Conservation (phyloP, 2,888 invertebrate genomes). For the Cheilosia vulpina region DNA sequence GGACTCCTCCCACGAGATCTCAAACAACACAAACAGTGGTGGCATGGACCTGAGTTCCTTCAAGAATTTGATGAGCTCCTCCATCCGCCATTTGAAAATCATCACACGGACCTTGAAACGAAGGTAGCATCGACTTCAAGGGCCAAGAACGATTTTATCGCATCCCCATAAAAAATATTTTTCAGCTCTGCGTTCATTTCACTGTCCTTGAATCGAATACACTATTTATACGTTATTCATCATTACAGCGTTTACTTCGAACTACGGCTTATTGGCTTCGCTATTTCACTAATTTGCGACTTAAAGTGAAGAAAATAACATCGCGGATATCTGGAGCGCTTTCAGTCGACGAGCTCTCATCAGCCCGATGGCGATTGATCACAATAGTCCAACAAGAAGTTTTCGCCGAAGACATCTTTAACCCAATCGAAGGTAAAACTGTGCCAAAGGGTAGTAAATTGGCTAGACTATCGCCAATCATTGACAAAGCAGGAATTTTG, state of each 20-base stretch:
- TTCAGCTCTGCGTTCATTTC: conserved; percentile 16
- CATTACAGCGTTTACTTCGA: too few species aligned
- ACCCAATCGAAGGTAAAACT: background rate
- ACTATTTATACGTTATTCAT: background rate
- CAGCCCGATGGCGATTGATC: background rate
- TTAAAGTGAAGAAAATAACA: background rate
- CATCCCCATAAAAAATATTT: too few species aligned
- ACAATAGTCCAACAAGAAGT: background rate
- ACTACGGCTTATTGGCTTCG: too few species aligned
- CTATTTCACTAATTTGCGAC: too few species aligned
- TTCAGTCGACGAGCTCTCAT: background rate
- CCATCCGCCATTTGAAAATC: background rate
- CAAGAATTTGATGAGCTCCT: background rate
- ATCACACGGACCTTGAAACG: background rate
- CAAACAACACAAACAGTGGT: background rate
- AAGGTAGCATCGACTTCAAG: background rate
- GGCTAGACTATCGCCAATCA: conserved; percentile 8
- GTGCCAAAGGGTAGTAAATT: conserved; percentile 1
- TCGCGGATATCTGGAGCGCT: conserved; percentile 1
- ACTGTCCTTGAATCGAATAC: background rate
- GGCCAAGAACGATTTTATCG: too few species aligned
- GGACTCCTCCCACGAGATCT: conserved; percentile 9
- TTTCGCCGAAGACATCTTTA: conserved; percentile 7
- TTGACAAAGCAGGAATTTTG: background rate
- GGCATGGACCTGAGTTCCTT: background rate